These are phyloP conservation scores for Dynastes tityus DNA, from an alignment of 2,888 invertebrate genomes.

Conservation along the genomic window DNA sequence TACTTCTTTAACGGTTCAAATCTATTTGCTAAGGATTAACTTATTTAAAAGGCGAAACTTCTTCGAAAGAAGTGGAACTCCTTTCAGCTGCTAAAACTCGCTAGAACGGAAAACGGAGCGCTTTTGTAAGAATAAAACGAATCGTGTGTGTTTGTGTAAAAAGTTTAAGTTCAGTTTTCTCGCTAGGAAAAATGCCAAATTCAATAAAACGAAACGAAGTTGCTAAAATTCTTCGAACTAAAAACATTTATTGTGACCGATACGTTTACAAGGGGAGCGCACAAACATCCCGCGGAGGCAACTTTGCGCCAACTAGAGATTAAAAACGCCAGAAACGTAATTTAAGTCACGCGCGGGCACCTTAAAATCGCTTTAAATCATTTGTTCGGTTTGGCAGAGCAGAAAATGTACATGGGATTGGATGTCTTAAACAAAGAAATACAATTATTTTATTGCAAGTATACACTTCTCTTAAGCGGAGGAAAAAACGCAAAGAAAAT, in stretches of 20 bases:
- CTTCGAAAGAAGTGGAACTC: conserved; percentile 17
- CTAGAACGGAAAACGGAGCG: conserved; percentile 26
- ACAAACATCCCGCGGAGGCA: background rate
- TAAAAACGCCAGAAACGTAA: background rate
- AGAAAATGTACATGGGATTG: too few species aligned
- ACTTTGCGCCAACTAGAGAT: background rate
- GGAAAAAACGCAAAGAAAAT: too few species aligned
- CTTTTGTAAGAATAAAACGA: conserved; percentile 9
- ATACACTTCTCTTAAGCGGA: too few species aligned
- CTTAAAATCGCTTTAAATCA: too few species aligned
- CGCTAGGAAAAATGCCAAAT: conserved; percentile 31
- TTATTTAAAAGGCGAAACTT: conserved; percentile 18
- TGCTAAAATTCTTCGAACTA: conserved; percentile 8
- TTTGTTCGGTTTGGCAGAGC: too few species aligned
- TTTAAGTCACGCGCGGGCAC: too few species aligned
- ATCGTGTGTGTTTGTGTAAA: conserved; percentile 21
- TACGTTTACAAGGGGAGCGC: background rate
- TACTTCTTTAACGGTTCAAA: background rate
- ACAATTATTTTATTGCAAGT: too few species aligned
- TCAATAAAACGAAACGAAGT: conserved; percentile 29
- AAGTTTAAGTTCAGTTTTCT: conserved; percentile 31
- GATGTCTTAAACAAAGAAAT: too few species aligned
- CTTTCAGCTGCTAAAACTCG: conserved; percentile 39
- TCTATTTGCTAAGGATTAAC: conserved; percentile 13
- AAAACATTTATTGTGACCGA: conserved; percentile 17